Conservation (phyloP, 2,888 invertebrate species). For the Bombylius discolor region DNA sequence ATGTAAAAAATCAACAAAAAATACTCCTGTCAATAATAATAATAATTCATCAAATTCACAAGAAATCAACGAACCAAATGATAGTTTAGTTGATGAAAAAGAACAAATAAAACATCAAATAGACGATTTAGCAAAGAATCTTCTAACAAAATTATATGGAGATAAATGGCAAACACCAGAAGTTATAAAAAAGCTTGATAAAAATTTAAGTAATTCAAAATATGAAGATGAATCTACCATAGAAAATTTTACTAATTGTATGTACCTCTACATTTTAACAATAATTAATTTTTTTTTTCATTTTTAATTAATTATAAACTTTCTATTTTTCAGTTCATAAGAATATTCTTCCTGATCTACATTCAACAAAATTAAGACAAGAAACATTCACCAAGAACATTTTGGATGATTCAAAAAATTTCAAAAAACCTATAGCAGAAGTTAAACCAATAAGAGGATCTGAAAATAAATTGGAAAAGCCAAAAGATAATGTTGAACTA, state of each 20-base stretch:
- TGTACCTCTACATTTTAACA: too few relatives aligned
- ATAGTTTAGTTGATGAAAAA: not conserved
- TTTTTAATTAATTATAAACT: not conserved
- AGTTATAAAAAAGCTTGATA: conserved; percentile 20
- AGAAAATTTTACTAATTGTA: conserved; percentile 1
- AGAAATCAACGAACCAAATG: too few relatives aligned
- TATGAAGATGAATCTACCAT: not conserved
- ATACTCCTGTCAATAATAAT: too few relatives aligned
- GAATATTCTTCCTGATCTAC: conserved; percentile 23
- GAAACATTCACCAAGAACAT: not conserved
- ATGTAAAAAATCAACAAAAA: not conserved
- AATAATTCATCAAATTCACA: too few relatives aligned
- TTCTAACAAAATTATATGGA: conserved; percentile 31
- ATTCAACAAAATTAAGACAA: conserved; percentile 22
- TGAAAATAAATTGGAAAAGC: too few relatives aligned
- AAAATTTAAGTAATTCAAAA: not conserved
- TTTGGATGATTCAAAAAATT: not conserved
- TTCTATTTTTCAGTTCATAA: conserved; percentile 19
- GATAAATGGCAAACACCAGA: conserved; percentile 34
- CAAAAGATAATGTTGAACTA: too few relatives aligned
- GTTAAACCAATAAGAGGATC: not conserved
- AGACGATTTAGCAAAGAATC: conserved; percentile 23
- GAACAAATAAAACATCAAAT: conserved; percentile 14
- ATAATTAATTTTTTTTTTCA: not conserved
- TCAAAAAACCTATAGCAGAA: not conserved